A percentile compares a stretch with the other conserved stretches of the same genome.
Evolutionary conservation across 2,888 invertebrate genomes (phyloP).

Genomic region (Quadriops clusia): DNA sequence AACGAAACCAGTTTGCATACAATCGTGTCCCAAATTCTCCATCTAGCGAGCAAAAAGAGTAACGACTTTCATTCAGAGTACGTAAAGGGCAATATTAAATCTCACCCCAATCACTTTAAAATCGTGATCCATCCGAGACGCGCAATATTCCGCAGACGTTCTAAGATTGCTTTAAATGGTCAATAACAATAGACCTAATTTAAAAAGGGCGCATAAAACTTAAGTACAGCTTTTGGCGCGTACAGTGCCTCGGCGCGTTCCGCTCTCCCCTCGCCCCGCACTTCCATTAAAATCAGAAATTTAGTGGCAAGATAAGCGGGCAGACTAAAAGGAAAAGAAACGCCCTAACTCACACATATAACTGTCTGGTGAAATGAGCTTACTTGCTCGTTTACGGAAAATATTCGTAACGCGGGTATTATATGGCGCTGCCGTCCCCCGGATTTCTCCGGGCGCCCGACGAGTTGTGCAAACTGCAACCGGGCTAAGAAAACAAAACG

Average conservation of each 20-base stretch:
- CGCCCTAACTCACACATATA: slow-evolving; percentile 36
- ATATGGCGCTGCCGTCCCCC: slow-evolving; percentile 25
- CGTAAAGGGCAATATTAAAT: too few relatives aligned
- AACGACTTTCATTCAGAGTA: too few relatives aligned
- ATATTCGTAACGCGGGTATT: slow-evolving; percentile 32
- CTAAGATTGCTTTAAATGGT: slow-evolving; percentile 34
- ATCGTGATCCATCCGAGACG: too few relatives aligned
- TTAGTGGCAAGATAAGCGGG: slow-evolving; percentile 44
- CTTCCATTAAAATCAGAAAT: slow-evolving; percentile 48
- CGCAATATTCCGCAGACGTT: slow-evolving; percentile 31
- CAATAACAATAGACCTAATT: slow-evolving; percentile 37
- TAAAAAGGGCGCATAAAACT: slow-evolving; percentile 35
- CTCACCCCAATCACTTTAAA: too few relatives aligned
- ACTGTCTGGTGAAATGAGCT: slow-evolving; percentile 35
- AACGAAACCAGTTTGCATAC: too few relatives aligned
- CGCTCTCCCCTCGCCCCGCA: slow-evolving; percentile 31
- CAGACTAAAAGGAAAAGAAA: slow-evolving; percentile 37
- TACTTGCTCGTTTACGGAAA: slow-evolving; percentile 32
- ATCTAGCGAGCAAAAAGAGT: too few relatives aligned
- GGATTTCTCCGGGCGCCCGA: slow-evolving; percentile 28
- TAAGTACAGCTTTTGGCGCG: slow-evolving; percentile 32
- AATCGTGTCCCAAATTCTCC: too few relatives aligned
- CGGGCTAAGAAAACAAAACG: slow-evolving; percentile 36
- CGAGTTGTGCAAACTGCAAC: slow-evolving; percentile 28
- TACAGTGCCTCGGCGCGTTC: slow-evolving; percentile 18